Percentiles rank a stretch among this genome's conserved stretches.
phyloP scores from a whole-genome alignment of 2,797 vertebrate species.

The Rhabdomys pumilio region DNA sequence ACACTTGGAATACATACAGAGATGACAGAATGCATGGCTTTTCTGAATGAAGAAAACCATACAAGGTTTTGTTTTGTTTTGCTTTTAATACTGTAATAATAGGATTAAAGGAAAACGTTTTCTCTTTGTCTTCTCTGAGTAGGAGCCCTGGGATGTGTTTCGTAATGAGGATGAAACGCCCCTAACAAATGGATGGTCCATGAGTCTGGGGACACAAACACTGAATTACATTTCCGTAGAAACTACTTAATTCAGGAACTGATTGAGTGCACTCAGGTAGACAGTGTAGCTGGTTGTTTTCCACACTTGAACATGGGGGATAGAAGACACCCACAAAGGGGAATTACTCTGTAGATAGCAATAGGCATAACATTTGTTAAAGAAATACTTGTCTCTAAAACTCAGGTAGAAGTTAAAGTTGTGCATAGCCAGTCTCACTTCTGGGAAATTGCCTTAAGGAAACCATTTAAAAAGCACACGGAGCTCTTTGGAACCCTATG shows the following conservation, averaged over 20 bases:
- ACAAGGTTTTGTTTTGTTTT: not conserved
- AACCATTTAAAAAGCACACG: not conserved
- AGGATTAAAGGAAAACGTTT: conserved; percentile 32
- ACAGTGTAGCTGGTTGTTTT: not conserved
- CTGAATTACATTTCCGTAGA: conserved; percentile 62
- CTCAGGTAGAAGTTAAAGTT: not conserved
- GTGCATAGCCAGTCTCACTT: not conserved
- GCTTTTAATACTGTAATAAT: not conserved
- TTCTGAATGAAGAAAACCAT: conserved; percentile 25
- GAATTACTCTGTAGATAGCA: not conserved
- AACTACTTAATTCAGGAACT: conserved; percentile 71
- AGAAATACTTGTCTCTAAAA: not conserved
- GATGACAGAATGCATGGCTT: not conserved
- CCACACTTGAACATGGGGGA: conserved; percentile 17
- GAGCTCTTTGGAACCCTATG: not conserved
- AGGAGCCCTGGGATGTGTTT: conserved; percentile 51
- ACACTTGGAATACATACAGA: not conserved
- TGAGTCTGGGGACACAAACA: not conserved
- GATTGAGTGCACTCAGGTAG: conserved; percentile 80
- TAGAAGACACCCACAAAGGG: conserved; percentile 29
- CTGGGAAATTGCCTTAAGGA: conserved; percentile 4
- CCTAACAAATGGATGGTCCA: not conserved
- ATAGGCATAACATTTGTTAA: not conserved
- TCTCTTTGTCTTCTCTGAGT: not conserved
- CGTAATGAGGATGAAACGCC: not conserved